Evolutionary conservation across 1,140 invertebrate species (phyloP).

Genomic region (Drosophila burlai): DNA sequence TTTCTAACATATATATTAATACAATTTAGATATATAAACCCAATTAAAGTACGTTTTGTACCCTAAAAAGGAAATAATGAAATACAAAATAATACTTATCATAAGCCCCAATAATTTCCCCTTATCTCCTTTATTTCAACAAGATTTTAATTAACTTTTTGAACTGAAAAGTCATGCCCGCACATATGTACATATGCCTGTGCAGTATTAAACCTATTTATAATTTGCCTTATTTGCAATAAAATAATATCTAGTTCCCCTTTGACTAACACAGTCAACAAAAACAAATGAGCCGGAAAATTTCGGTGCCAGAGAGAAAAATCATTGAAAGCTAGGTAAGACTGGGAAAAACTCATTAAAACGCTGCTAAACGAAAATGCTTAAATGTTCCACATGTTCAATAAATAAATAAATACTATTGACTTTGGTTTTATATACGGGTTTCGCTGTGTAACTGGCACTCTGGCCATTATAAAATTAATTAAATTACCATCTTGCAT

Average conservation of each 20-base stretch:
- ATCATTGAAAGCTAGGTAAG: not conserved
- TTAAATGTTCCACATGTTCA: slow-evolving; percentile 9
- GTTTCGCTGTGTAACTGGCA: slow-evolving; percentile 13
- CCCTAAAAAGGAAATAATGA: not conserved
- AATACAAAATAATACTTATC: not conserved
- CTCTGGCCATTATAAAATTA: slow-evolving; percentile 29
- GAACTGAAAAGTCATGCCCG: not conserved
- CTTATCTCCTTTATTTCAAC: not conserved
- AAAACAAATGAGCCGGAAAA: slow-evolving; percentile 2
- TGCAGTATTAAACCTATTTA: not conserved
- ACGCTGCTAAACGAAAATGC: slow-evolving; percentile 17
- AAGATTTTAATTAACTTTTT: slow-evolving; percentile 18
- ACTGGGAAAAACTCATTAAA: slow-evolving; percentile 31
- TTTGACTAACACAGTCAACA: not conserved
- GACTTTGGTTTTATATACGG: slow-evolving; percentile 37
- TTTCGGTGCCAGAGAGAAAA: not conserved
- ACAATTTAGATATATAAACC: no score
- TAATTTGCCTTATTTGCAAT: not conserved
- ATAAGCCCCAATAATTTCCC: not conserved
- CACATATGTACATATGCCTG: not conserved
- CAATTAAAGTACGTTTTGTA: no score
- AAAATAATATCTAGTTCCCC: slow-evolving; percentile 1
- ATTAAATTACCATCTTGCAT: slow-evolving; percentile 32
- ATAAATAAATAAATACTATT: slow-evolving; percentile 48
- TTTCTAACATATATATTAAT: no score